Conservation (phyloP, 2,888 invertebrate species). For the Phlogophora meticulosa region DNA sequence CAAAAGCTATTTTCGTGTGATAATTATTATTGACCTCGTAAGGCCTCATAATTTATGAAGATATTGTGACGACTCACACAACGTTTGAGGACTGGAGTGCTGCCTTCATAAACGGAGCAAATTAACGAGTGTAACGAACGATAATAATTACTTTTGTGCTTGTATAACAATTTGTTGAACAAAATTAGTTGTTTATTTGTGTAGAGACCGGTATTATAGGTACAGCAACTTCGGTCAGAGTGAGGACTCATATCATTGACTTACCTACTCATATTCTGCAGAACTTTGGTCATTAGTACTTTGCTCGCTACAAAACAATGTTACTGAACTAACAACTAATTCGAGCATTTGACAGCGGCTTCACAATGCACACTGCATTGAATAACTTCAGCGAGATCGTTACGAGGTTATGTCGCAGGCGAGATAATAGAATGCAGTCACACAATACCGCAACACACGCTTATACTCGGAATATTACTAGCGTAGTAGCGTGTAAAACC, state of each 20-base stretch:
- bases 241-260: neutral
- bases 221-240: neutral
- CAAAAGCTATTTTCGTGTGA: slow-evolving; percentile 16
- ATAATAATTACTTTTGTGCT: slow-evolving; percentile 14
- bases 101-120: slow-evolving; percentile 1
- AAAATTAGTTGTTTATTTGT: slow-evolving; percentile 14
- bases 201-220: neutral
- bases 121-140: slow-evolving; percentile 10
- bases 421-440: too few species aligned
- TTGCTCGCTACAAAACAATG: neutral
- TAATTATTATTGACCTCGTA: slow-evolving; percentile 3
- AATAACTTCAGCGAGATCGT: slow-evolving; percentile 1
- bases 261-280: neutral
- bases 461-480: too few species aligned
- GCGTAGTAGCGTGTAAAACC: too few species aligned
- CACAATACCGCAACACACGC: too few species aligned
- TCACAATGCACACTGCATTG: slow-evolving; percentile 4
- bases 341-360: neutral
- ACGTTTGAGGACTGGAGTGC: too few species aligned
- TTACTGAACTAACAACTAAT: slow-evolving; percentile 5
- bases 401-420: neutral
- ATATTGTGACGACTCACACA: neutral
- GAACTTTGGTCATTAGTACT: slow-evolving; percentile 1
- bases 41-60: neutral
- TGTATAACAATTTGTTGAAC: slow-evolving; percentile 11